phyloP scores from a whole-genome alignment of 2,797 vertebrate genomes.

The Cossypha dichroa region DNA sequence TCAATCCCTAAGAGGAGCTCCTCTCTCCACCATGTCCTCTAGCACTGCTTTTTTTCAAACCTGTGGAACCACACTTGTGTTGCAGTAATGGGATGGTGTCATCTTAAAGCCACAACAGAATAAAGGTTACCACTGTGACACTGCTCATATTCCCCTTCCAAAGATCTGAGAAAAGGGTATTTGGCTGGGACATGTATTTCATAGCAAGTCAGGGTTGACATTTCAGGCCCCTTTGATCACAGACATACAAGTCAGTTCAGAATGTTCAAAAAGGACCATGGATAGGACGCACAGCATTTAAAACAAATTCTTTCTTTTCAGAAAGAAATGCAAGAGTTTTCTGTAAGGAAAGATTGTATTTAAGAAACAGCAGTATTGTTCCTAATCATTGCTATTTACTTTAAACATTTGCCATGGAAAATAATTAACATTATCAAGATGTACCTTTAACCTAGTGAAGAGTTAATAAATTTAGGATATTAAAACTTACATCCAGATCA shows the following conservation, averaged over 20 bases:
- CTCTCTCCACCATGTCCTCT: not conserved
- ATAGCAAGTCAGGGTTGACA: not conserved
- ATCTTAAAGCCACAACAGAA: not conserved
- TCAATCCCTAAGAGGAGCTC: not conserved
- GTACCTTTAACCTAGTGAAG: not conserved
- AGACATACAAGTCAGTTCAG: not conserved
- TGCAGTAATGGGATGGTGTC: not conserved
- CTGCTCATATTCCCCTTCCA: not conserved
- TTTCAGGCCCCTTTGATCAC: not conserved
- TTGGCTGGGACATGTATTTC: not conserved
- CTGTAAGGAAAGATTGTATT: not conserved
- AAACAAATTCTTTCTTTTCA: not conserved
- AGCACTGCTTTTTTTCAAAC: not conserved
- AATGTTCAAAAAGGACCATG: not conserved
- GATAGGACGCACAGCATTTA: not conserved
- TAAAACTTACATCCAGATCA: not conserved
- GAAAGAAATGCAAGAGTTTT: not conserved
- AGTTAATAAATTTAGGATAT: not conserved
- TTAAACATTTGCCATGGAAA: not conserved
- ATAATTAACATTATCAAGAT: not conserved
- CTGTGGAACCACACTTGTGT: not conserved
- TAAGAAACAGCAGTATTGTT: not conserved
- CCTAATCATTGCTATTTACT: not conserved
- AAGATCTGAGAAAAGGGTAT: not conserved
- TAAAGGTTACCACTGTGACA: not conserved